Evolutionary conservation across 64 coral and sea anemone genomes (phyloP).

Genomic region (Acropora tenuis): DNA sequence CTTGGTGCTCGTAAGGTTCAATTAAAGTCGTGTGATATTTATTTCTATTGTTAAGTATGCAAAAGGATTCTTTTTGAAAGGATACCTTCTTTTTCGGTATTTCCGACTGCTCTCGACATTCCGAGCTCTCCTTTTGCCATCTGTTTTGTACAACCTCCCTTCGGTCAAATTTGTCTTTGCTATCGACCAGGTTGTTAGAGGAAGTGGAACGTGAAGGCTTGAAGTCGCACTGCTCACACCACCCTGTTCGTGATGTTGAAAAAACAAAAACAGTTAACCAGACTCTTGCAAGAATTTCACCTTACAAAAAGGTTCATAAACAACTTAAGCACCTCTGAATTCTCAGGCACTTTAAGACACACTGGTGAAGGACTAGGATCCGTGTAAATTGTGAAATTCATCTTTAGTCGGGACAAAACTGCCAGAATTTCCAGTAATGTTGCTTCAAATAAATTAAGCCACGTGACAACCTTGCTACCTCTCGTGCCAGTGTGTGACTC

Average conservation of each 20-base stretch:
- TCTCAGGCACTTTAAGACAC: conserved; percentile 6
- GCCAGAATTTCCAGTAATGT: neutral
- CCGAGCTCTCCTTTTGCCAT: conserved; percentile 80
- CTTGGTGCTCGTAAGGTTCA: too few relatives aligned
- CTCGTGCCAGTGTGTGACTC: neutral
- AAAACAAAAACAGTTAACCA: neutral
- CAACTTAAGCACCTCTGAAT: conserved; percentile 15
- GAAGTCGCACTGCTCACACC: conserved; percentile 7
- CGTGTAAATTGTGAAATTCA: conserved; percentile 43
- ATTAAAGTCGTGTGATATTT: too few relatives aligned
- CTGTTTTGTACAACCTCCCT: conserved; percentile 80
- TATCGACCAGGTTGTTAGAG: conserved; percentile 8
- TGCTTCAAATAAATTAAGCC: neutral
- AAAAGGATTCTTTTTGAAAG: neutral
- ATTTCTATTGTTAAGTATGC: too few relatives aligned
- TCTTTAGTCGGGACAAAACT: neutral
- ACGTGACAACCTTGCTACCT: neutral
- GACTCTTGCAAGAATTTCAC: neutral
- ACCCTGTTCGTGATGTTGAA: neutral
- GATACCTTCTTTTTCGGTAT: conserved; percentile 88
- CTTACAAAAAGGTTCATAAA: neutral
- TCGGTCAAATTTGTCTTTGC: conserved; percentile 33
- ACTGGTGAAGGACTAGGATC: conserved; percentile 17
- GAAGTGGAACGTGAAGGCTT: conserved; percentile 11
- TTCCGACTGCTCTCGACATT: conserved; percentile 95